Base-by-base conservation (phyloP, 2,888 invertebrate species). In the Frankliniella fusca region DNA sequence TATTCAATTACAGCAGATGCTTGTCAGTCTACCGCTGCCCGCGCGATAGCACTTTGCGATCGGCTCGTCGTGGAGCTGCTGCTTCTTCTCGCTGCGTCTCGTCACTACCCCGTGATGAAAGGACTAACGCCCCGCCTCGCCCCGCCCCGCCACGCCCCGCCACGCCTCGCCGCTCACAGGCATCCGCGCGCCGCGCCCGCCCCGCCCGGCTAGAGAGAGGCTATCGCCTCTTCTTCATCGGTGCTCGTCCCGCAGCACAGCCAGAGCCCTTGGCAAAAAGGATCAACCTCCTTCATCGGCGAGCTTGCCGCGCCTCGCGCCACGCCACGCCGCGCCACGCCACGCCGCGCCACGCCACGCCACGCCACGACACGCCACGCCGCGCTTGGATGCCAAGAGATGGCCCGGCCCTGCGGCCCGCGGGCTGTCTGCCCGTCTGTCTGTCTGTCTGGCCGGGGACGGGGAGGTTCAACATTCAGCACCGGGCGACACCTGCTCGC, bases 181-280 rank as follows among this genome's bases (percentile, higher is more conserved):
- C 38, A 38, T 38, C 61, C 20, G 61, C 54, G 15, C 54, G 54
- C 54, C 15, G 20, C 61, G 61, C 15, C 61, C 18, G 61, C 61
- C 0, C 15, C 12, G 7, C 54, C 54, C 61, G 61, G 61, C 61
- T 7, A 9, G 18, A 1, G 2, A 54, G 54, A 15, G 20, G 7
- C 61, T 27, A 76, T 76, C 70, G 70, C 70, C 70, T 10, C 70
- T 76, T 76, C 70, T 76, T 76, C 70, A 76, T 76, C 70, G 23
- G 27, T 27, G 27, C 27, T 12, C 70, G 28, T 12, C 80, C 50
- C 80, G 18, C 49, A 48, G 18, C 48, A 9, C 80, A n/a, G 28
- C 38, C 49, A 11, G n/a, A 28, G 80, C n/a, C 50, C 28, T 0
- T n/a, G 48, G 48, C 80, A 80, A 27, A 80, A 80, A 80, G 80